A percentile compares a stretch with the other conserved stretches of the same genome.
Evolutionary conservation across 2,888 invertebrate genomes (phyloP).

Genomic region (Spatulosminthurus flaviceps): DNA sequence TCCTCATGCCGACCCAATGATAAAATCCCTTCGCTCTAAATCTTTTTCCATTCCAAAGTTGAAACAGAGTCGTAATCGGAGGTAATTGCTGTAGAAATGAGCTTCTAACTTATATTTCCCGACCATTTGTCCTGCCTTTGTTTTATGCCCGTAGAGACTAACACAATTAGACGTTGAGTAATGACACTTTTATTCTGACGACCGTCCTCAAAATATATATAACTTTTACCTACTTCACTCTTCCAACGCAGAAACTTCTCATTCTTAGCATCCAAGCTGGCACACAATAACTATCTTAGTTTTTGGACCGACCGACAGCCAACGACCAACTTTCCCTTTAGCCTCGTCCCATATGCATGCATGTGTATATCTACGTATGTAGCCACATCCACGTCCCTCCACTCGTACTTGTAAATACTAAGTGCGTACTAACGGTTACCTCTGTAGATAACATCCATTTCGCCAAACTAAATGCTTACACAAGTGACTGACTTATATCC

Average conservation of each 20-base stretch:
- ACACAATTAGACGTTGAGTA: slow-evolving; percentile 61
- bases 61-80: slow-evolving; percentile 58
- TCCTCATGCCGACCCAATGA: slow-evolving; percentile 50
- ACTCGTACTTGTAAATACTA: no score
- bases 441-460: background rate
- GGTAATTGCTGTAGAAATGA: slow-evolving; percentile 63
- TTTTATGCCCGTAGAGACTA: slow-evolving; percentile 58
- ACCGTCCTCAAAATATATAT: slow-evolving; percentile 44
- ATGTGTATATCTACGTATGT: background rate
- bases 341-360: background rate
- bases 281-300: slow-evolving; percentile 14
- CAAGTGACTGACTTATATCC: no score
- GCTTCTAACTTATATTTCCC: slow-evolving; percentile 61
- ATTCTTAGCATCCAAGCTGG: slow-evolving; percentile 6
- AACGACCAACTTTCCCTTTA: slow-evolving; percentile 13
- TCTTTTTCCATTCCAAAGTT: slow-evolving; percentile 56
- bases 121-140: slow-evolving; percentile 59
- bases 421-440: no score
- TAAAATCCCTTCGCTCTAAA: slow-evolving; percentile 58
- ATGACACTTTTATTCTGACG: slow-evolving; percentile 59
- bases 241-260: background rate
- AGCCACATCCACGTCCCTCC: background rate
- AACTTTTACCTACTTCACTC: slow-evolving; percentile 37
- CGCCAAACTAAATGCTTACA: background rate
- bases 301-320: background rate